Evolutionary conservation across 92 coral and sea anemone genomes (phyloP).

Genomic region (Montipora capitata): DNA sequence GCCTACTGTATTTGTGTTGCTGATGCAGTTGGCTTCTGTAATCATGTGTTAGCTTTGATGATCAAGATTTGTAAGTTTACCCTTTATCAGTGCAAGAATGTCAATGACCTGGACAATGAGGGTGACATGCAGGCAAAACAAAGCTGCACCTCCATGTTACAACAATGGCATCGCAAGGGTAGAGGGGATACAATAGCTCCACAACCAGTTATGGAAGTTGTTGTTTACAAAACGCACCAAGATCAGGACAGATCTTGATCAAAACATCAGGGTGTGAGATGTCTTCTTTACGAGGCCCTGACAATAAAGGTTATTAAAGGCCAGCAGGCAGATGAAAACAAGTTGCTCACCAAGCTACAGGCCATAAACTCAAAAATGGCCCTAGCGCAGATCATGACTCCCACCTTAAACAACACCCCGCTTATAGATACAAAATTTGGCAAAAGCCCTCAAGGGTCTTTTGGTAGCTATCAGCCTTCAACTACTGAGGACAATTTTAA

Average conservation of each 20-base stretch:
- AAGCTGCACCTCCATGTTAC: conserved; percentile 50
- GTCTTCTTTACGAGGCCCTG: conserved; percentile 64
- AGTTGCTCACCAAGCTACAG: conserved; percentile 26
- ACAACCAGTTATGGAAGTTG: conserved; percentile 71
- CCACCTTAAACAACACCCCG: not conserved
- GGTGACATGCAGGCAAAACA: conserved; percentile 36
- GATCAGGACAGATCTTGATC: conserved; percentile 24
- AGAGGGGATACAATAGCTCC: conserved; percentile 57
- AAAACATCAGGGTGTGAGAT: conserved; percentile 38
- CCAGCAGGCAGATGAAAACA: conserved; percentile 31
- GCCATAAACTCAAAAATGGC: conserved; percentile 60
- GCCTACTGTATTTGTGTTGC: no score
- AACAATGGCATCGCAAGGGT: conserved; percentile 63
- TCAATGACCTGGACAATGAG: conserved; percentile 20
- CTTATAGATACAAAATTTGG: conserved; percentile 74
- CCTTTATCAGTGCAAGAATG: conserved; percentile 24
- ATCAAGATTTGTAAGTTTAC: no score
- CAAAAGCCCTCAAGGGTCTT: conserved; percentile 63
- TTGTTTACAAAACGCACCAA: conserved; percentile 33
- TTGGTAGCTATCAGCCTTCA: conserved; percentile 53
- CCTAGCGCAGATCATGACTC: not conserved
- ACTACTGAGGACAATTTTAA: conserved; percentile 55
- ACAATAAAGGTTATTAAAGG: conserved; percentile 6
- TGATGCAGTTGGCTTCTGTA: no score
- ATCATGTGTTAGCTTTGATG: no score